Evolutionary conservation across 2,888 invertebrate species (phyloP).

Genomic region (Syrphus vitripennis): DNA sequence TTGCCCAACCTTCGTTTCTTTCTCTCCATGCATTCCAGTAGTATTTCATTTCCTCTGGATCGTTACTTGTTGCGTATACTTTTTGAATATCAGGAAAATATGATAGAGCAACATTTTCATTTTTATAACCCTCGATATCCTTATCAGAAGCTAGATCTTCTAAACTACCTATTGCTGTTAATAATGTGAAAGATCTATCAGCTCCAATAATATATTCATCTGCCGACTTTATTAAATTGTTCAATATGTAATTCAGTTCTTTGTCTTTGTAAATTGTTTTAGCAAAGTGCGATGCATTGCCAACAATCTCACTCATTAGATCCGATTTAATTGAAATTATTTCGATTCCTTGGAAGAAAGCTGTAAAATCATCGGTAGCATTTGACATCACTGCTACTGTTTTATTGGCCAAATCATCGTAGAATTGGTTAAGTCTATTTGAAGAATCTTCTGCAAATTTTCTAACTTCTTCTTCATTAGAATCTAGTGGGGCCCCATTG

Average conservation of each 20-base stretch:
- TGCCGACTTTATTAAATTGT: background rate
- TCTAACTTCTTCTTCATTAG: constrained; percentile 9
- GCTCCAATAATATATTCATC: background rate
- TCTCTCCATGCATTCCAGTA: constrained; percentile 50
- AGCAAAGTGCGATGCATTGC: background rate
- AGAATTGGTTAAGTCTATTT: background rate
- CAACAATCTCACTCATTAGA: background rate
- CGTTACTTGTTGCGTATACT: constrained; percentile 25
- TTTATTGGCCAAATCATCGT: background rate
- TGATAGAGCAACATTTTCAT: constrained; percentile 69
- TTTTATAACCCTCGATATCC: background rate
- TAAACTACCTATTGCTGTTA: background rate
- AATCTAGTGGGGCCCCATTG: background rate
- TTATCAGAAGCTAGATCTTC: background rate
- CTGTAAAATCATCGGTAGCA: background rate
- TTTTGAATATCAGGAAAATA: constrained; percentile 75
- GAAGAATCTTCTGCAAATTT: background rate
- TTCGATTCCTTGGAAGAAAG: background rate
- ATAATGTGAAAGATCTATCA: background rate
- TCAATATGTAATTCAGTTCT: background rate
- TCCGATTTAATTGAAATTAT: background rate
- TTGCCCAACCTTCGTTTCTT: constrained; percentile 74
- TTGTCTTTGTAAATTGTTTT: background rate
- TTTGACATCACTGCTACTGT: too few relatives aligned
- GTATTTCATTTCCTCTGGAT: constrained; percentile 56